Evolutionary conservation across 1,140 invertebrate species (phyloP), one percentile per base, ranked within the genome.

Genomic region (Bombus huntii): DNA sequence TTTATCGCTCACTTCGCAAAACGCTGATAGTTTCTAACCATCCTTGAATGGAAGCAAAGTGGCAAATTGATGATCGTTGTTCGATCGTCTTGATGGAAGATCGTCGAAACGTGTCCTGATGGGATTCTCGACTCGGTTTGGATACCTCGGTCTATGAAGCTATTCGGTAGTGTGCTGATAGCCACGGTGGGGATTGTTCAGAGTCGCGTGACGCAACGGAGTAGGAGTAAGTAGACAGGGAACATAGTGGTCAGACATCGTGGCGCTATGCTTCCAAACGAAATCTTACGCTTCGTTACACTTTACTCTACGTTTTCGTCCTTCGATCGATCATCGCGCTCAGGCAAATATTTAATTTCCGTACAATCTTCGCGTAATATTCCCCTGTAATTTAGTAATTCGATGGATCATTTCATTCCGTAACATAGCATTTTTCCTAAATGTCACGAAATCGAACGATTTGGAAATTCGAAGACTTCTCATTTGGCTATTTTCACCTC

Each of bases 401-500:
- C 15, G 6, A 31, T n/a, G 15, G 15, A 18, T 31, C n/a, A 66
- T 31, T 18, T 37, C 28, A n/a, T n/a, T 28, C 1, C 28, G 28
- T n/a, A n/a, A 62, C 28, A 28, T n/a, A 13, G 10, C 28, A 53
- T 53, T 53, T 53, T 53, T 53, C 18, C 6, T 8, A 62, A 62
- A 13, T n/a, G 59, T 62, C 25, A 25, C 13, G 13, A 12, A 47
- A 71, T 79, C 39, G 25, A 28, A 15, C 6, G 28, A 75, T 82
- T 65, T 37, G 13, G 5, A 62, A 47, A 70, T 72, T 72, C 25
- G 42, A 80, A 80, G n/a, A 73, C 57, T 85, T 80, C 18, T 85
- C 31, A 37, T 79, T 79, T n/a, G 57, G 77, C 68, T 85, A 85
- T 85, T 85, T 85, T 59, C 83, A 85, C 77, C 31, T 73, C 18